Evolutionary conservation across 2,888 invertebrate genomes (phyloP), one percentile per base, ranked within the genome.

Genomic region (Glaucopsyche alexis): DNA sequence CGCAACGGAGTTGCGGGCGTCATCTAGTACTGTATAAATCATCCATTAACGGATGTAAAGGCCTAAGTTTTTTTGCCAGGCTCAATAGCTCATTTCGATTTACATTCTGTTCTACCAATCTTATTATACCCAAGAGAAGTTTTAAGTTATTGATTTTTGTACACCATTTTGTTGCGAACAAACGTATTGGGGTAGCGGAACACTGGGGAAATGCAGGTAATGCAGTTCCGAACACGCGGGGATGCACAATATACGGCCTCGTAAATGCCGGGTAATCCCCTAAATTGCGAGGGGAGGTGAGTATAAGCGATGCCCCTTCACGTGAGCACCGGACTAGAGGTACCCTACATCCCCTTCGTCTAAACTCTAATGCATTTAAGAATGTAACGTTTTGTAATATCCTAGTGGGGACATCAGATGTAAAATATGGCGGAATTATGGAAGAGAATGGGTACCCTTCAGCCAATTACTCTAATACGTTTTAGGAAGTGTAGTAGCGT

Each of bases 231-330:
- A 49, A 19, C 29, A 29, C 47, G 14, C 49, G 73, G 76, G 78
- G 77, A 78, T 84, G 83, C 81, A 82, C 79, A 77, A 87, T 86
- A 85, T 87, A 86, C 85, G 76, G 82, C 83, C 75, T 83, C 83
- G 85, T 87, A 87, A 86, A 86, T 79, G 84, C 86, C 82, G 73
- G 40, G 7, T 13, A 13, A 13, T 60, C 29, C 29, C 29, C 14
- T 29, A 38, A 38, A 60, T 38, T 14, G 60, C 7, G 14, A 29
- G 29, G 29, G 60, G 29, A 13, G 29, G 29, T 60, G 29, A 29
- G 29, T 29, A 29, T 29, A 29, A 1, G 4, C 29, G 29, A 38
- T 60, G 29, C 29, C 29, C 29, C 29, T 6, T 38, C 14, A 19
- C 55, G 19, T 29, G 60, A 29, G 7, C 29, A 29, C 60, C 19